Base-by-base conservation (phyloP, 2,797 vertebrate genomes). In the Scolopax rusticola region DNA sequence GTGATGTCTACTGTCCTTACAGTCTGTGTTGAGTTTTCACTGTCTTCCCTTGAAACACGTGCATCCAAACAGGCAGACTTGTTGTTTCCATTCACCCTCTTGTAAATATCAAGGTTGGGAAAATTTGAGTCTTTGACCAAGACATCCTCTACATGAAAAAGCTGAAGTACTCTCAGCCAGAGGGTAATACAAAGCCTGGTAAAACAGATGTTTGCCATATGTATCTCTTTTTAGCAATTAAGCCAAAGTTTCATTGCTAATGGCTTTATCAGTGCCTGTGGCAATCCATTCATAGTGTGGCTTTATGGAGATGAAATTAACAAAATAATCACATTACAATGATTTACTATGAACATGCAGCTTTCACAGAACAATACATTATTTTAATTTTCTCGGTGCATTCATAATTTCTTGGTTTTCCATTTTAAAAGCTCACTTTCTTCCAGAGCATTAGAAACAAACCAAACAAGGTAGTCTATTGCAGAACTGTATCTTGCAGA, bases 241-340 rank as follows among this genome's bases (percentile, higher is more conserved):
- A 91, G n/a, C n/a, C 33, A 21, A 89, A 93, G 25, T 81, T 90
- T 78, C 18, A 15, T 87, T 10, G 15, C 81, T 95, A 94, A 93
- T 94, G 78, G 71, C 79, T 95, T 95, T 92, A 94, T 95, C 90
- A 78, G 81, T 95, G 89, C 95, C 96, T 84, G 71, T 77, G 90
- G 92, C 93, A 85, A 93, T 85, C 60, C 89, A 83, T 89, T 95
- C 75, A 61, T 85, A 75, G 30, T 75, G 61, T 77, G 75, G 60
- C 64, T 92, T 81, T 92, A 83, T 92, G 81, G 59, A 92, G 60
- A 92, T 87, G 63, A 84, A 92, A 65, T 89, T 93, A 84, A 91
- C 38, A 90, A 80, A 95, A 77, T 95, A 91, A 96, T 95, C 2
- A 0, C 47, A 54, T 96, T 95, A 92, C 6, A 5, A 10, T 85